Evolutionary conservation across 2,113 vertebrate species (phyloP).

Genomic region (Pluvialis apricaria): DNA sequence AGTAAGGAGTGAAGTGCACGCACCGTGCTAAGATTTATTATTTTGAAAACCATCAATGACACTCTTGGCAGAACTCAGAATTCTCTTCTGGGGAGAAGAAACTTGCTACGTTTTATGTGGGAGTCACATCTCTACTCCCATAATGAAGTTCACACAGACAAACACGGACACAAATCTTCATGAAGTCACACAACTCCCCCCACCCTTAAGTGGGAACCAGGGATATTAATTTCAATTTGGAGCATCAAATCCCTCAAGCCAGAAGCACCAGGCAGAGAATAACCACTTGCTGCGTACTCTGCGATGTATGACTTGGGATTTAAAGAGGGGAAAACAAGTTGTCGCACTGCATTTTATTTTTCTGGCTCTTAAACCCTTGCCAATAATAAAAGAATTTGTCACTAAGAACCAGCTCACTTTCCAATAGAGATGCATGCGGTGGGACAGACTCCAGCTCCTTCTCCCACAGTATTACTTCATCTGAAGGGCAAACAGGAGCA

Average conservation of each 20-base stretch:
- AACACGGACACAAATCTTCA: not conserved
- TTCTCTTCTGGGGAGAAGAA: not conserved
- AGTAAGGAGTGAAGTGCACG: not conserved
- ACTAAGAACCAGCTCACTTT: not conserved
- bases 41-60: not conserved
- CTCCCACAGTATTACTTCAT: not conserved
- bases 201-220: not conserved
- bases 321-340: not conserved
- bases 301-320: not conserved
- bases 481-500: conserved; percentile 23
- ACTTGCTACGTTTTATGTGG: not conserved
- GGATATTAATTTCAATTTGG: not conserved
- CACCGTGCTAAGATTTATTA: not conserved
- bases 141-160: not conserved
- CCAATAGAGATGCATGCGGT: fast-evolving
- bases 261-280: not conserved
- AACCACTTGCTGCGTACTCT: not conserved
- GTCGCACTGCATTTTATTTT: not conserved
- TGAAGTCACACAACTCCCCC: not conserved
- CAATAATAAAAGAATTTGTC: not conserved
- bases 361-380: not conserved
- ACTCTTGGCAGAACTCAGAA: not conserved
- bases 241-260: not conserved
- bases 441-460: not conserved
- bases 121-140: not conserved